Evolutionary conservation across 1,140 invertebrate species (phyloP).

Genomic region (Bradynema listronoti): DNA sequence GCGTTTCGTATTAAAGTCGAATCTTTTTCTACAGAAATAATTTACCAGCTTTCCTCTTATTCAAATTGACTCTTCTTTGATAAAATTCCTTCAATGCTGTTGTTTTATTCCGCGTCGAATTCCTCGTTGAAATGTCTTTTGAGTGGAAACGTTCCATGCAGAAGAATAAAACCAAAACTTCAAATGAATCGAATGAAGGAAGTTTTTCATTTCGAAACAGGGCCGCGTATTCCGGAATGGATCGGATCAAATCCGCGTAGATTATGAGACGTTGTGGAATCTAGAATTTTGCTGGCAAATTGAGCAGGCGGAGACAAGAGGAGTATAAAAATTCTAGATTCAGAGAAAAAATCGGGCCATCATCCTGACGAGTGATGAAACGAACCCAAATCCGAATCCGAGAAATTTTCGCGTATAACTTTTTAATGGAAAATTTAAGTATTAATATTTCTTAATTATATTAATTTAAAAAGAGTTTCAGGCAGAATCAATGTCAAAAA

Average conservation of each 20-base stretch:
- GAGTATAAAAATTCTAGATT: background rate
- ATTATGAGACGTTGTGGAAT: slow-evolving; percentile 1
- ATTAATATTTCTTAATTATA: too few relatives aligned
- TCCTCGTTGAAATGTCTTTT: background rate
- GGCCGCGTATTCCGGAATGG: slow-evolving; percentile 5
- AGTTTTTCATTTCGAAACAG: background rate
- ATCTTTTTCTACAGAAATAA: too few relatives aligned
- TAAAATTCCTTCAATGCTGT: background rate
- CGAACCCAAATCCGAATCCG: too few relatives aligned
- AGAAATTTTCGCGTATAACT: too few relatives aligned
- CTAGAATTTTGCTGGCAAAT: background rate
- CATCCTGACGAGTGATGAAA: too few relatives aligned
- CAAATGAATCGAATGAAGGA: slow-evolving; percentile 2
- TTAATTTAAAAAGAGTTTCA: too few relatives aligned
- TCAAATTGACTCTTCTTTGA: too few relatives aligned
- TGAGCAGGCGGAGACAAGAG: background rate
- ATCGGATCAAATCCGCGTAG: background rate
- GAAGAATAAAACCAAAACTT: slow-evolving; percentile 11
- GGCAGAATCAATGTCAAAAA: too few relatives aligned
- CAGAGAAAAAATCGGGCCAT: too few relatives aligned
- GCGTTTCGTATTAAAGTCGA: background rate
- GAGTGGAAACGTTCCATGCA: background rate
- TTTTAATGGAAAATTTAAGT: too few relatives aligned
- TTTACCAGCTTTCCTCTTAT: too few relatives aligned
- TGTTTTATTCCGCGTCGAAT: background rate